Evolutionary conservation across 2,113 vertebrate genomes (phyloP).

Genomic region (Gallinago undulata): DNA sequence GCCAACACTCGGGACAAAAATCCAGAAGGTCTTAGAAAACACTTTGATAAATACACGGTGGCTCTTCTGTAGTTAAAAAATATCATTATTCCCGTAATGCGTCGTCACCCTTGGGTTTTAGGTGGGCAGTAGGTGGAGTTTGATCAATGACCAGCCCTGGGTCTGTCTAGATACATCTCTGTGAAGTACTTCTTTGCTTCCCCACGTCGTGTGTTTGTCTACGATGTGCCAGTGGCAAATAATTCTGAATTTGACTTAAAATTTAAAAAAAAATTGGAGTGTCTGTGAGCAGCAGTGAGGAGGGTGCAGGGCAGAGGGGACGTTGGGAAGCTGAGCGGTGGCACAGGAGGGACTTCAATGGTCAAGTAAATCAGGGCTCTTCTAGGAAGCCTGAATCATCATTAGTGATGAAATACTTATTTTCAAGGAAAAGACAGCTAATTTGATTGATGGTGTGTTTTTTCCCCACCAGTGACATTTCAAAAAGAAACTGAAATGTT

Average conservation of each 20-base stretch:
- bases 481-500: slow-evolving; percentile 15
- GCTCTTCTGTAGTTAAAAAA: not conserved
- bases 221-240: not conserved
- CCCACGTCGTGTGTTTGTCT: not conserved
- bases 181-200: not conserved
- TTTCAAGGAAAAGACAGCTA: not conserved
- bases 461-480: slow-evolving; percentile 31
- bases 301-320: not conserved
- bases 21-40: not conserved
- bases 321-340: not conserved
- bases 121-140: not conserved
- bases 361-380: not conserved
- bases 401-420: not conserved
- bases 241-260: not conserved
- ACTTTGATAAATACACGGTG: not conserved
- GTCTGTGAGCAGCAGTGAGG: not conserved
- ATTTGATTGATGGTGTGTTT: not conserved
- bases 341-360: not conserved
- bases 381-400: not conserved
- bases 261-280: not conserved
- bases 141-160: not conserved
- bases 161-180: not conserved
- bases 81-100: not conserved
- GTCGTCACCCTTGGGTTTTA: not conserved
- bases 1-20: not conserved